Evolutionary conservation across 2,888 invertebrate species (phyloP), one percentile per base, ranked within the genome.

Genomic region (Frankliniella fusca): DNA sequence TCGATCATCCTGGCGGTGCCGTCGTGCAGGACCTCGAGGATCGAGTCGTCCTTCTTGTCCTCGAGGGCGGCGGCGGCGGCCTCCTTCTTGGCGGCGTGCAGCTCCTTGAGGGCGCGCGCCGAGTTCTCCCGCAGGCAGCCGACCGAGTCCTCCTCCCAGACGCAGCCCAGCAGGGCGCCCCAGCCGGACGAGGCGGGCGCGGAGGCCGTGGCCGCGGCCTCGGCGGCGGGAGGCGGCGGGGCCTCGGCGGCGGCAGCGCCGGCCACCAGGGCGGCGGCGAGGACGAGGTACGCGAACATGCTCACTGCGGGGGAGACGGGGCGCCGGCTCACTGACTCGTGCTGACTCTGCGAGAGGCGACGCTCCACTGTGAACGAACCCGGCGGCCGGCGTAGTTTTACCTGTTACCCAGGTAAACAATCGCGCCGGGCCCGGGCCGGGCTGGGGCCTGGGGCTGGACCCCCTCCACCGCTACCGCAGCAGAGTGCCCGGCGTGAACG

Each of bases 261-360:
- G 70, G 70, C 70, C 70, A 76, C 70, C 70, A 76, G 70, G 70
- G 70, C 70, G 70, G 70, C 70, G 70, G 70, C 70, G 70, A 76
- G 8, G 23, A 76, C 70, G 70, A 27, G 27, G 70, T 76, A 76
- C 70, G 70, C 70, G 70, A 76, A 76, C 70, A 76, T 76, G 70
- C 11, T 61, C 61, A 20, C 38, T 18, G 61, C 61, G 20, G 61
- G 10, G 20, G 12, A 18, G 61, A 18, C 15, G 54, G 61, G 61
- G 18, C 61, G 10, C 27, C 70, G 27, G 23, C 70, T 27, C 70
- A 76, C 70, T 76, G 70, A 23, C 7, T 7, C 70, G 61, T 23
- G 70, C 70, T 76, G 27, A 54, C 54, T 54, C 54, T 15, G 7
- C 18, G 27, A 27, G 27, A 76, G 70, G 27, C 70, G 70, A 23